Evolutionary conservation across 2,888 invertebrate species (phyloP), one percentile per base, ranked within the genome.

Genomic region (Rhagonycha fulva): DNA sequence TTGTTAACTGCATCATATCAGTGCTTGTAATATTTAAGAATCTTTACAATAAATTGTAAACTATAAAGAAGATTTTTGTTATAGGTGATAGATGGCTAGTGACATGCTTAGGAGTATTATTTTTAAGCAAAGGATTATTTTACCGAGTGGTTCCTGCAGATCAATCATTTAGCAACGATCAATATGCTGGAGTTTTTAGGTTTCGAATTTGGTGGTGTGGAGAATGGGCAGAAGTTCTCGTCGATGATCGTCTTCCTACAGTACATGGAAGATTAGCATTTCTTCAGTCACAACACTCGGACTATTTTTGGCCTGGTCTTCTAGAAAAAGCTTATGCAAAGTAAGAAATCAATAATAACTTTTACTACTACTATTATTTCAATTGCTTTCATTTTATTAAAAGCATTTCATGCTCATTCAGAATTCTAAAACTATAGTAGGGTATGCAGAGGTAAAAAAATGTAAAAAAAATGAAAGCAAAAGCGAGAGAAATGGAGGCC

Each of bases 201-300:
- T 97, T 97, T 88, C 93, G 96, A 0, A 88, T 97, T 23, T 97
- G 96, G 96, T 96, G 96, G 96, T 96, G 96, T 84, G 97, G 96
- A 4, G 95, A 96, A 85, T 97, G 97, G 97, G 93, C 94, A 26
- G 97, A 97, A 86, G 94, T 95, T 32, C 89, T 96, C 70, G 95
- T 97, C 14, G 97, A 97, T 86, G 97, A 97, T 87, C 91, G 96
- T 23, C 89, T 97, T 77, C 97, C 97, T 7, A 96, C 96, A 0
- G 95, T 96, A 62, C 94, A 95, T 85, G 96, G 95, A 10, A 92
- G 94, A 80, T 89, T 97, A 78, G 95, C 96, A 61, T 97, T 97
- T 87, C 90, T 96, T 77, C 96, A 97, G 87, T 92, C 94, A 62
- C 93, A 93, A 80, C 90, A 93, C 81, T 93, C 94, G 1, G 94